Evolutionary conservation across 92 coral and sea anemone genomes (phyloP), one percentile per base, ranked within the genome.

Genomic region (Chrysogorgia sp.): DNA sequence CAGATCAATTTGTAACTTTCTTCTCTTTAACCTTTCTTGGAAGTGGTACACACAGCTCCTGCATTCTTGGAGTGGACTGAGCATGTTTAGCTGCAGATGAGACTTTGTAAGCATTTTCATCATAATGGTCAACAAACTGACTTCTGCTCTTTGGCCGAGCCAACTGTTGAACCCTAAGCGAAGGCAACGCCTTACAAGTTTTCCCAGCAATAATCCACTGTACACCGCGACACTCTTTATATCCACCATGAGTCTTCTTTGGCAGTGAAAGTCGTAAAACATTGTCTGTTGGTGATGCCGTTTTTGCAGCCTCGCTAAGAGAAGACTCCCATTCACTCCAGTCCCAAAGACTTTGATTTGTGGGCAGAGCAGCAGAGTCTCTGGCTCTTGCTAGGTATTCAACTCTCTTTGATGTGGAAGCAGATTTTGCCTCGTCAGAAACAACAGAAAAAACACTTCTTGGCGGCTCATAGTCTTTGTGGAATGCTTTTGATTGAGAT

Each of bases 121-220:
- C 89, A 75, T 91, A 89, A 81, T 91, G 97, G 61, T 93, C 98
- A 40, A 80, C 85, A 77, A 86, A 91, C 17, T 91, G 92, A 60
- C 97, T 91, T 31, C 98, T 74, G 43, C 98, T 93, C 49, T 93
- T 93, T 0, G 98, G 98, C 29, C 98, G 70, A 15, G 98, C 97
- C 2, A 93, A 89, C 33, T 93, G 97, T 40, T 93, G 98, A 0
- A 93, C 86, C 32, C 98, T 81, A n/a, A 93, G 85, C 7, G 98
- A 91, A 0, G 98, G 98, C 59, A 93, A 86, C n/a, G 92, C 89
- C 63, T 91, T 93, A 62, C 84, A 67, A 26, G 98, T 88, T n/a
- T 88, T 41, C 21, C 83, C 92, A 0, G 96, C 57, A 21, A 93
- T 92, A 14, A 76, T 58, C 98, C 98, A 93, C 35, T 85, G 86